These are phyloP conservation scores for Eupithecia dodoneata DNA, from an alignment of 2,888 invertebrate genomes.

Conservation along the genomic window DNA sequence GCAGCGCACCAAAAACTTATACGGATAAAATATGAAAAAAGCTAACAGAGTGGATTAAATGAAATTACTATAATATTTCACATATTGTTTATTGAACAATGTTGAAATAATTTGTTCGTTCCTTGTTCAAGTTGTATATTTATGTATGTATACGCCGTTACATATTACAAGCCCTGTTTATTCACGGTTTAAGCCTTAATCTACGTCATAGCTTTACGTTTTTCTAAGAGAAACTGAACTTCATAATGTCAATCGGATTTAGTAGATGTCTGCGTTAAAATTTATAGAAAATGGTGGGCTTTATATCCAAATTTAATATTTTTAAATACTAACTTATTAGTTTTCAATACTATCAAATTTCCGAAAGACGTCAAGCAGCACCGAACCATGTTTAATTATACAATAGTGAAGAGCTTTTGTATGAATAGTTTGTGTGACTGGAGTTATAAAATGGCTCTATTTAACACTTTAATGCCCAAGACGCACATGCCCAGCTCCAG, in stretches of 20 bases:
- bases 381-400: not conserved
- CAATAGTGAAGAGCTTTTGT: not conserved
- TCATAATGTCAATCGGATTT: not conserved
- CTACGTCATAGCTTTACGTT: slow-evolving; percentile 59
- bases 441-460: not conserved
- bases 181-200: slow-evolving; percentile 77
- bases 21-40: not conserved
- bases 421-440: not conserved
- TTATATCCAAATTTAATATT: not conserved
- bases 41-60: slow-evolving; percentile 39
- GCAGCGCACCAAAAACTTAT: not conserved
- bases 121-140: slow-evolving; percentile 78
- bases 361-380: not conserved
- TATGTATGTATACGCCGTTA: slow-evolving; percentile 71
- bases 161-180: slow-evolving; percentile 82
- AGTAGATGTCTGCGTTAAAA: not conserved
- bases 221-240: slow-evolving; percentile 51
- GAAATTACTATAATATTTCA: slow-evolving; percentile 62
- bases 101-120: slow-evolving; percentile 73
- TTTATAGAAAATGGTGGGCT: not conserved
- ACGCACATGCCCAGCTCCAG: not conserved
- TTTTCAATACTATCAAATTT: too few relatives aligned
- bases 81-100: slow-evolving; percentile 83
- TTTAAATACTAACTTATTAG: too few relatives aligned
- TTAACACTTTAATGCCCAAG: not conserved